Evolutionary conservation across 2,113 vertebrate species (phyloP).

Genomic region (Labrus mixtus): DNA sequence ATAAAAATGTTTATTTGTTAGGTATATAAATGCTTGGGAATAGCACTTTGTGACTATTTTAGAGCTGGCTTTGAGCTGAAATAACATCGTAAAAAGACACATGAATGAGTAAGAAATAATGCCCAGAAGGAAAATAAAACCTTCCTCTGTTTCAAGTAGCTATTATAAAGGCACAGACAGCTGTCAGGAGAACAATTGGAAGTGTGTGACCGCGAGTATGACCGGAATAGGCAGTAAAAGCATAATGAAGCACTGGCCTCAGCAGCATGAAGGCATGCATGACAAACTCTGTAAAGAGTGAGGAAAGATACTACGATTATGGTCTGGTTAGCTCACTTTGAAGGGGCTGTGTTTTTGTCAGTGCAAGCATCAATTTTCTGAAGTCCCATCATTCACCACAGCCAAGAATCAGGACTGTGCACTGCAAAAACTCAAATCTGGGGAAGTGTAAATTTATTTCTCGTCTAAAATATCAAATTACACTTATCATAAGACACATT

Average conservation of each 20-base stretch:
- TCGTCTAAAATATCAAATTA: no score
- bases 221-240: slow-evolving; percentile 70
- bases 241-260: slow-evolving; percentile 62
- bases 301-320: slow-evolving; percentile 55
- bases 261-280: slow-evolving; percentile 63
- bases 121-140: slow-evolving; percentile 56
- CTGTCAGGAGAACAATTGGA: slow-evolving; percentile 65
- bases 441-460: no score
- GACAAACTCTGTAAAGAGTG: slow-evolving; percentile 51
- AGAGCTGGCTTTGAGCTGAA: slow-evolving; percentile 53
- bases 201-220: slow-evolving; percentile 59
- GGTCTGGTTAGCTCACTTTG: slow-evolving; percentile 24
- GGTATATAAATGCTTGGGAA: slow-evolving; percentile 63
- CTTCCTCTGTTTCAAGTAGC: slow-evolving; percentile 63
- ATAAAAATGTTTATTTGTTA: slow-evolving; percentile 78
- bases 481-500: no score
- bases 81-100: slow-evolving; percentile 72
- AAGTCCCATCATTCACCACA: not conserved
- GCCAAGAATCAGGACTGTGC: not conserved
- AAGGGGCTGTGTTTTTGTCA: slow-evolving; percentile 35
- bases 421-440: no score
- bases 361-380: slow-evolving; percentile 8
- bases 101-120: slow-evolving; percentile 73
- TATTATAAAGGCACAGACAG: slow-evolving; percentile 69
- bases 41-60: slow-evolving; percentile 71